Conservation (phyloP, 2,888 invertebrate species). For the Drosophila sordidapex region DNA sequence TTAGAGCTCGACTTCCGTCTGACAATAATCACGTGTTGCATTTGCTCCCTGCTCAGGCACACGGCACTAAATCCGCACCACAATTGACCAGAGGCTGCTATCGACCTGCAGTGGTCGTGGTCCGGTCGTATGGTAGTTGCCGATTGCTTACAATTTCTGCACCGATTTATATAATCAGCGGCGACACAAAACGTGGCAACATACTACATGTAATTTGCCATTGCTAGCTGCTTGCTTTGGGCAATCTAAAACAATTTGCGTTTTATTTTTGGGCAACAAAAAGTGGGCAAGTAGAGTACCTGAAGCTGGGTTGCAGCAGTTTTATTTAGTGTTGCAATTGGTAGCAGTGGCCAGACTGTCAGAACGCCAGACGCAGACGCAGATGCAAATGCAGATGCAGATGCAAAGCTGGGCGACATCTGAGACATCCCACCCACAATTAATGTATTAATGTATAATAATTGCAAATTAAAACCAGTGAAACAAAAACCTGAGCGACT, state of each 20-base stretch:
- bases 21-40: constrained; percentile 74
- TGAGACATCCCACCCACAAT: constrained; percentile 76
- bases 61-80: constrained; percentile 36
- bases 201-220: constrained; percentile 67
- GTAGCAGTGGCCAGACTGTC: constrained; percentile 11
- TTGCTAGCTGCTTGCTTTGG: constrained; percentile 42
- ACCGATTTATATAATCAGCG: constrained; percentile 77
- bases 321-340: constrained; percentile 52
- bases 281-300: constrained; percentile 22
- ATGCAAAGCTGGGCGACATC: constrained; percentile 51
- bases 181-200: constrained; percentile 78
- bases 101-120: constrained; percentile 42
- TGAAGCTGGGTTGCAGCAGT: constrained; percentile 1
- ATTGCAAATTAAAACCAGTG: constrained; percentile 71
- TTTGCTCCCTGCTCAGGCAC: constrained; percentile 48
- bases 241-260: constrained; percentile 76
- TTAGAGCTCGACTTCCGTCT: constrained; percentile 41
- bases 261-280: constrained; percentile 57
- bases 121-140: constrained; percentile 14
- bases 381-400: constrained; percentile 10
- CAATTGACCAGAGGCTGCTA: constrained; percentile 66
- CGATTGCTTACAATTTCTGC: constrained; percentile 53
- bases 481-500: constrained; percentile 50
- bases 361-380: neutral
- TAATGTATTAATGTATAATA: constrained; percentile 79